A percentile compares a stretch with the other conserved stretches of the same genome.
These are phyloP conservation scores for Vireo altiloquus DNA, from an alignment of 2,113 vertebrate species.

Conservation along the genomic window DNA sequence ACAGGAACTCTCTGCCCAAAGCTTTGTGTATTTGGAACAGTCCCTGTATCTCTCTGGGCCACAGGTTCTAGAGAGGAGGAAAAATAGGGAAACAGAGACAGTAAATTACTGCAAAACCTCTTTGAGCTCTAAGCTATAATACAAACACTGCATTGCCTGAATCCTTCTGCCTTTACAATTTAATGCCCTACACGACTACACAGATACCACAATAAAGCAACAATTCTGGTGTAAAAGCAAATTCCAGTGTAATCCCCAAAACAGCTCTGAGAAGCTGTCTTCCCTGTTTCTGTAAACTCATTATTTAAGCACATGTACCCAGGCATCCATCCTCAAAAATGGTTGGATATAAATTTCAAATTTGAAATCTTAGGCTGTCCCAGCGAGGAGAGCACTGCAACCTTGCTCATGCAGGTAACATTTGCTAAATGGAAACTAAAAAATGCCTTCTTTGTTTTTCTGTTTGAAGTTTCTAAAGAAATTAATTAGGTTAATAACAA, in stretches of 20 bases:
- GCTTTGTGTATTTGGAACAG: background rate
- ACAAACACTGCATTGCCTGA: background rate
- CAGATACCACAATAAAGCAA: background rate
- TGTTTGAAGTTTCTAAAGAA: background rate
- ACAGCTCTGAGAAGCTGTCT: background rate
- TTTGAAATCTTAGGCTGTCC: background rate
- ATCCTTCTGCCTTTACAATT: background rate
- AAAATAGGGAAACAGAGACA: background rate
- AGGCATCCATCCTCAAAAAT: background rate
- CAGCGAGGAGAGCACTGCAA: background rate
- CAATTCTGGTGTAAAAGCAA: background rate
- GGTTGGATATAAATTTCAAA: background rate
- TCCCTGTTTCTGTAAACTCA: background rate
- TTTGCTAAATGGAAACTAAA: background rate
- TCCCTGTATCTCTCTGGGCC: background rate
- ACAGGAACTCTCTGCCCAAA: background rate
- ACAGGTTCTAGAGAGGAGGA: background rate
- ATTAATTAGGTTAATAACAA: background rate
- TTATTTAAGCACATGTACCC: background rate
- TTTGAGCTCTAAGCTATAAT: background rate
- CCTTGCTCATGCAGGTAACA: background rate
- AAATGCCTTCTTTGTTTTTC: background rate
- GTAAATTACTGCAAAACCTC: background rate
- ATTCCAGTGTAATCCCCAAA: background rate
- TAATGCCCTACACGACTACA: background rate